Evolutionary conservation across 1,140 invertebrate genomes (phyloP).

Genomic region (Bacillus rossius): DNA sequence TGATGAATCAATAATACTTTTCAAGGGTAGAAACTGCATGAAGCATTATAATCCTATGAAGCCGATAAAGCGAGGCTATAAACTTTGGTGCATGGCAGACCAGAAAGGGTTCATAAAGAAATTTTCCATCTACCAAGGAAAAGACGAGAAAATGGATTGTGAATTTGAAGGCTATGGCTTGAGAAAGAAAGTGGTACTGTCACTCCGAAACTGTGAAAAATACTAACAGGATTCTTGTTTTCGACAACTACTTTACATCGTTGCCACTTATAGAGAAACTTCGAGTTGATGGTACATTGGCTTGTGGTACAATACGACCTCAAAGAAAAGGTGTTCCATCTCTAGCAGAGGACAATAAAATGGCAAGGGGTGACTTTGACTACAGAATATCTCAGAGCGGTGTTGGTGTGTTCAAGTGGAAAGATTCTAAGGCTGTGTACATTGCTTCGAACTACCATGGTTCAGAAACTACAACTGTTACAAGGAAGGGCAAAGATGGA

Average conservation of each 20-base stretch:
- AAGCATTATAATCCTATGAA: conserved; percentile 16
- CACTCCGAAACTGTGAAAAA: conserved; percentile 22
- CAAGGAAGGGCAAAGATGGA: too few relatives aligned
- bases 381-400: conserved; percentile 33
- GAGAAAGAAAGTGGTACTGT: conserved; percentile 34
- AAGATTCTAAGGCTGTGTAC: conserved; percentile 36
- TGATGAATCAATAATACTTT: conserved; percentile 19
- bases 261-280: conserved; percentile 33
- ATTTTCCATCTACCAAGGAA: too few relatives aligned
- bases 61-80: conserved; percentile 19
- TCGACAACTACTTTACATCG: conserved; percentile 42
- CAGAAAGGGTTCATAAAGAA: too few relatives aligned
- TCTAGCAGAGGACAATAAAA: conserved; percentile 31
- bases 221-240: conserved; percentile 29
- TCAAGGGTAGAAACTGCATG: conserved; percentile 16
- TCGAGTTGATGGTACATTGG: conserved; percentile 31
- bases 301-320: conserved; percentile 37
- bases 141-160: too few relatives aligned
- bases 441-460: conserved; percentile 39
- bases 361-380: conserved; percentile 33
- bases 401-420: conserved; percentile 37
- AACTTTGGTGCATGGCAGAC: neutral
- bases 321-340: conserved; percentile 25
- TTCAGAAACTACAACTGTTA: conserved; percentile 13
- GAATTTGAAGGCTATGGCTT: conserved; percentile 26